Conservation (phyloP, 2,888 invertebrate genomes). For the Amphipyra tragopoginis region DNA sequence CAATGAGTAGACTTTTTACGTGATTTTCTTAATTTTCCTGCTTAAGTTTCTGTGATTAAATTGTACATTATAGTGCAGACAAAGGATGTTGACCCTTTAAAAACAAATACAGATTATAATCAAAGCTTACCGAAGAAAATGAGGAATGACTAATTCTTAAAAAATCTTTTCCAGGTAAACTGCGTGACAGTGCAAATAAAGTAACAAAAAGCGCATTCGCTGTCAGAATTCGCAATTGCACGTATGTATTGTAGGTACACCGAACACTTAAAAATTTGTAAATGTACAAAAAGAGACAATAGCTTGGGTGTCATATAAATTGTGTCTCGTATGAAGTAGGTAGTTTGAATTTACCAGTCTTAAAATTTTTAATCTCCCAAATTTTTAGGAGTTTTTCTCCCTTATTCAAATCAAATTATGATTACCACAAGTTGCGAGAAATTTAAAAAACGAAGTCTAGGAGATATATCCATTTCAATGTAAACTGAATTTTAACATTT, state of each 20-base stretch:
- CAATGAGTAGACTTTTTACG: conserved; percentile 23
- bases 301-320: conserved; percentile 81
- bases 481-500: too few species aligned
- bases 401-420: too few species aligned
- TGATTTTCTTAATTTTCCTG: conserved; percentile 36
- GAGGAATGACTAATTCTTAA: conserved; percentile 80
- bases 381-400: not conserved
- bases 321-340: conserved; percentile 60
- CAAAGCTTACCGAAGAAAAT: conserved; percentile 64
- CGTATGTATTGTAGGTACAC: conserved; percentile 53
- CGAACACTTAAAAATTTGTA: conserved; percentile 75
- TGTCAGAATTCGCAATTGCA: conserved; percentile 80
- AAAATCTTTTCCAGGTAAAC: conserved; percentile 85
- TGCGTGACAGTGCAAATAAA: conserved; percentile 82
- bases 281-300: conserved; percentile 83
- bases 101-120: conserved; percentile 69
- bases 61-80: conserved; percentile 23
- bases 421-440: too few species aligned
- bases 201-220: conserved; percentile 77
- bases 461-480: too few species aligned
- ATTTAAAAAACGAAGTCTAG: too few species aligned
- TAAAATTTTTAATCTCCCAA: conserved; percentile 7
- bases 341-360: conserved; percentile 12
- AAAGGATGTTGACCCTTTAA: conserved; percentile 46
- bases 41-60: not conserved